Percentiles rank a stretch among this genome's conserved stretches.
Conservation (phyloP, 1,140 invertebrate genomes). For the Heliconius eleuchia region DNA sequence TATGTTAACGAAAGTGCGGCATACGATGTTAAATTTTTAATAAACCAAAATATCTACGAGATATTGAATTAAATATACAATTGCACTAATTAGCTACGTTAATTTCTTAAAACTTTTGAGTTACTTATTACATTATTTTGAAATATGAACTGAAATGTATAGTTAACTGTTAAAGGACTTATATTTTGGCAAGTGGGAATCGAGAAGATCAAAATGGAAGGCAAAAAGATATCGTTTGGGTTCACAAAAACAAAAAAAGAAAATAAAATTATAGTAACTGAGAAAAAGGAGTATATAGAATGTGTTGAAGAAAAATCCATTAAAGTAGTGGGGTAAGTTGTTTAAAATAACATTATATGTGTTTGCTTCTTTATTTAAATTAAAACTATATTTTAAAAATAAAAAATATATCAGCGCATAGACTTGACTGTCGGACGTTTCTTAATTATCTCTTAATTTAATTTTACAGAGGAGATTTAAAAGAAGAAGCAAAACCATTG, state of each 20-base stretch:
- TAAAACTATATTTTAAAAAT: no score
- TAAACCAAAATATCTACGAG: not conserved
- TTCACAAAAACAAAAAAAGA: slow-evolving; percentile 88
- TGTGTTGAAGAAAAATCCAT: slow-evolving; percentile 88
- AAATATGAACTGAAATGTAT: not conserved
- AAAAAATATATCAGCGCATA: no score
- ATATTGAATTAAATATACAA: not conserved
- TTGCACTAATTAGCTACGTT: not conserved
- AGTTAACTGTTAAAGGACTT: not conserved
- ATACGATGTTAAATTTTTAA: no score
- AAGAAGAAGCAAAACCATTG: slow-evolving; percentile 80
- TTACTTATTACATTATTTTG: not conserved
- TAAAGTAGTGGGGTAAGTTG: slow-evolving; percentile 85
- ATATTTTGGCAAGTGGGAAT: not conserved
- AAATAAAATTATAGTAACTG: slow-evolving; percentile 78
- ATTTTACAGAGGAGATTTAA: slow-evolving; percentile 79
- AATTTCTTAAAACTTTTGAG: not conserved
- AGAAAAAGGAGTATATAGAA: slow-evolving; percentile 86
- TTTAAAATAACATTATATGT: not conserved
- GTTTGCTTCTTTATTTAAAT: no score
- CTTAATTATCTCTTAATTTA: no score
- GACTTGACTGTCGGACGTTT: no score
- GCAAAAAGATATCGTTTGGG: slow-evolving; percentile 89
- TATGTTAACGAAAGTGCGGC: no score
- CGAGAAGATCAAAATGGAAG: slow-evolving; percentile 50